A percentile compares a stretch with the other conserved stretches of the same genome.
Evolutionary conservation across 2,113 vertebrate species (phyloP).

Genomic region (Diglossa brunneiventris): DNA sequence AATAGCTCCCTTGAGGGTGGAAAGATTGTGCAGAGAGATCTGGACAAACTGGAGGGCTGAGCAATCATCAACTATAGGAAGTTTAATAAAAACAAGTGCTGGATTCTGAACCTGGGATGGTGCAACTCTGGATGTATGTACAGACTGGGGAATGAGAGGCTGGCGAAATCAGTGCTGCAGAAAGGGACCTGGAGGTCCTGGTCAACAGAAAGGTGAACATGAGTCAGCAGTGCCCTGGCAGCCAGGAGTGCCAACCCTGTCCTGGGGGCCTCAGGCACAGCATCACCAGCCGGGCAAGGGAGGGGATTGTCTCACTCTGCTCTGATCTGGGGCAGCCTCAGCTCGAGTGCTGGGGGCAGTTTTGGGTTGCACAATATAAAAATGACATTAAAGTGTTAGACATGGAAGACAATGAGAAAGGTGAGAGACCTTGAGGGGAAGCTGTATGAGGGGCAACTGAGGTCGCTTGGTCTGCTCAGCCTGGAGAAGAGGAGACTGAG

Average conservation of each 20-base stretch:
- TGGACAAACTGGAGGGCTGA: neutral
- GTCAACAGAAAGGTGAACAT: fast-evolving
- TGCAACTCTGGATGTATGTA: neutral
- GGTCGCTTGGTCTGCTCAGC: neutral
- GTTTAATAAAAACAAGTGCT: neutral
- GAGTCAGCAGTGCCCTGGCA: neutral
- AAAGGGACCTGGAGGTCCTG: fast-evolving
- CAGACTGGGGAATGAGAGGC: neutral
- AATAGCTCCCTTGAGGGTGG: too few relatives aligned
- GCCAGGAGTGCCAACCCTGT: neutral
- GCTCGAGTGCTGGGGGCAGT: fast-evolving
- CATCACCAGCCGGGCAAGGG: fast-evolving
- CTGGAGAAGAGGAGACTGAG: neutral
- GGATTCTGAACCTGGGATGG: neutral
- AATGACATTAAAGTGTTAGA: neutral
- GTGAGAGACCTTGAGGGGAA: neutral
- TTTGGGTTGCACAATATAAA: neutral
- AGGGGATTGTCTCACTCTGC: neutral
- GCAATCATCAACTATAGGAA: neutral
- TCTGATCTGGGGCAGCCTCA: neutral
- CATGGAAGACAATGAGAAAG: neutral
- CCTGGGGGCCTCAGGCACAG: neutral
- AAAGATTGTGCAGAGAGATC: neutral
- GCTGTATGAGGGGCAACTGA: fast-evolving
- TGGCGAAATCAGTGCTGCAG: fast-evolving